Evolutionary conservation across 2,113 vertebrate genomes (phyloP).

Genomic region (Centropristis striata): DNA sequence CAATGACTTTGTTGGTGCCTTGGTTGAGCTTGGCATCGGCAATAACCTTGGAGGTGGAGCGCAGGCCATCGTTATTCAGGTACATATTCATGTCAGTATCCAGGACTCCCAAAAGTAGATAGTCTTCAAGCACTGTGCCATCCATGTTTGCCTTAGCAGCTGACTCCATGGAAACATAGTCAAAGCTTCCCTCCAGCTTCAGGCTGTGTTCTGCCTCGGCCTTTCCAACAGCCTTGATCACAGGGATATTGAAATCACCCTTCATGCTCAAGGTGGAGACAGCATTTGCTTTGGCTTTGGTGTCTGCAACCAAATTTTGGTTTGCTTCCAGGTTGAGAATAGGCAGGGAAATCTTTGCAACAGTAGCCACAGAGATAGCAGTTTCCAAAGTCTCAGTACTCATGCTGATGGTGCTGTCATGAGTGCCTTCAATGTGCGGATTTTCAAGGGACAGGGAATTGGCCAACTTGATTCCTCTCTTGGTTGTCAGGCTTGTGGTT

Average conservation of each 20-base stretch:
- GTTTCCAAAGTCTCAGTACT: conserved; percentile 86
- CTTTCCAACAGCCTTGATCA: conserved; percentile 83
- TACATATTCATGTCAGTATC: conserved; percentile 86
- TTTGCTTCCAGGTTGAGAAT: conserved; percentile 86
- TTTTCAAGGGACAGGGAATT: conserved; percentile 72
- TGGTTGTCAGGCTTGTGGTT: conserved; percentile 6
- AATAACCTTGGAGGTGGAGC: conserved; percentile 85
- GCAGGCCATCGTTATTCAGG: conserved; percentile 86
- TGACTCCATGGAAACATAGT: conserved; percentile 88
- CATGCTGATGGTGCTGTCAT: conserved; percentile 89
- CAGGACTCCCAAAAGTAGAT: conserved; percentile 85
- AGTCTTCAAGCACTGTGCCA: conserved; percentile 80
- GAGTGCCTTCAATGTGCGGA: conserved; percentile 86
- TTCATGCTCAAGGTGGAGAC: conserved; percentile 85
- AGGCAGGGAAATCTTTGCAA: conserved; percentile 80
- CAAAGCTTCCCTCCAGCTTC: conserved; percentile 85
- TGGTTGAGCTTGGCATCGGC: conserved; percentile 80
- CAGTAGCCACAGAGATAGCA: conserved; percentile 80
- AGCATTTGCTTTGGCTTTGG: conserved; percentile 86
- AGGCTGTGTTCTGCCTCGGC: conserved; percentile 84
- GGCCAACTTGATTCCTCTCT: conserved; percentile 22
- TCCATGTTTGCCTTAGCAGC: conserved; percentile 83
- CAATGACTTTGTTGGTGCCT: conserved; percentile 79
- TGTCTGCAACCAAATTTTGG: conserved; percentile 89
- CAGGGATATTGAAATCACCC: conserved; percentile 83